Conservation (phyloP, 2,797 vertebrate species). For the Emys orbicularis region DNA sequence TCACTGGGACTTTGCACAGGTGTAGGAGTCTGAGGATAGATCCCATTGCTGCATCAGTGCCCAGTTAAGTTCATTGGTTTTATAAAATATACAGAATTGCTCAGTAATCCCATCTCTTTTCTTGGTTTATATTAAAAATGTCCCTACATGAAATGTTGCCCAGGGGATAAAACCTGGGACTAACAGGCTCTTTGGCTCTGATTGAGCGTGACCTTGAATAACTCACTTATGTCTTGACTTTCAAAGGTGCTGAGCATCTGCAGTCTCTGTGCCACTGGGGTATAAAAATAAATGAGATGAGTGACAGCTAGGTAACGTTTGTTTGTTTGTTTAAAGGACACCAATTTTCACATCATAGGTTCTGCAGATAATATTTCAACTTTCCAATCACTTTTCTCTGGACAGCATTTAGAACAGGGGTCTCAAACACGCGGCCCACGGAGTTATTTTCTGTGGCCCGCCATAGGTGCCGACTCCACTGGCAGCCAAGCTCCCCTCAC, state of each 20-base stretch:
- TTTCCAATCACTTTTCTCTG: constrained; percentile 43
- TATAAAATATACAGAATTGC: neutral
- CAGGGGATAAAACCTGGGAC: constrained; percentile 5
- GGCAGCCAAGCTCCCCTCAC: too few relatives aligned
- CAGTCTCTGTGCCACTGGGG: neutral
- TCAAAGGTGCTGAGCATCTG: constrained; percentile 4
- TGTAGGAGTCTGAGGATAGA: neutral
- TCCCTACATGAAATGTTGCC: neutral
- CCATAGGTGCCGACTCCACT: too few relatives aligned
- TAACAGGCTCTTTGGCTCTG: constrained; percentile 18
- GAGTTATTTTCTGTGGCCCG: too few relatives aligned
- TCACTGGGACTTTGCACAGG: constrained; percentile 3
- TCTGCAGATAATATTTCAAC: constrained; percentile 55
- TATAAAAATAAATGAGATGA: constrained; percentile 13
- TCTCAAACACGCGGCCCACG: too few relatives aligned
- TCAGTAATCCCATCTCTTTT: neutral
- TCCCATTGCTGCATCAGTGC: neutral
- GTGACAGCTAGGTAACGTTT: neutral
- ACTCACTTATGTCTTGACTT: constrained; percentile 58
- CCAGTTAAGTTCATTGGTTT: neutral
- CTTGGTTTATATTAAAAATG: constrained; percentile 26
- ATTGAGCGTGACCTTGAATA: constrained; percentile 57
- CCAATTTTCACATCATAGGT: neutral
- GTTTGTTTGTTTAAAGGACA: neutral
- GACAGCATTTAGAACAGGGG: constrained; percentile 62